phyloP scores from a whole-genome alignment of 1,140 invertebrate genomes.

The Mya arenaria region DNA sequence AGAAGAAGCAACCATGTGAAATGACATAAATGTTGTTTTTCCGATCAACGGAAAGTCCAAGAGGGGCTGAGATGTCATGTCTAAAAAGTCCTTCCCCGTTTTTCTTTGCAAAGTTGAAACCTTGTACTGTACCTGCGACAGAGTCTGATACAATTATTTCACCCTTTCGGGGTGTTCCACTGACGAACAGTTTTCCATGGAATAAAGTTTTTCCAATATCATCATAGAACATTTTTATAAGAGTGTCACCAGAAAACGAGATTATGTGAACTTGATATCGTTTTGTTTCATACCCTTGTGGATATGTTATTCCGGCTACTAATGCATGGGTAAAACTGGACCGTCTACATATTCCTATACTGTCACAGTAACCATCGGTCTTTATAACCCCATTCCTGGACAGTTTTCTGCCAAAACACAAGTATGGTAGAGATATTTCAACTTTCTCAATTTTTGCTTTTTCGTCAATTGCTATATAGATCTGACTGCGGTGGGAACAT shows the following conservation, averaged over 20 bases:
- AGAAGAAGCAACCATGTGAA: conserved; percentile 35
- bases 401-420: conserved; percentile 29
- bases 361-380: conserved; percentile 45
- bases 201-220: conserved; percentile 24
- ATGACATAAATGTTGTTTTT: conserved; percentile 44
- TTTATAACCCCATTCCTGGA: neutral
- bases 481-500: neutral
- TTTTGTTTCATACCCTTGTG: conserved; percentile 13
- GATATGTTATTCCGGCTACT: conserved; percentile 19
- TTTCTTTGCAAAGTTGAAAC: conserved; percentile 22
- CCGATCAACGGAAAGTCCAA: conserved; percentile 31
- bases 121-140: neutral
- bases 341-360: conserved; percentile 20
- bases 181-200: conserved; percentile 36
- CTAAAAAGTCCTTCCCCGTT: conserved; percentile 19
- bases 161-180: neutral
- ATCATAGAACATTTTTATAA: conserved; percentile 30
- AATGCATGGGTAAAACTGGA: conserved; percentile 17
- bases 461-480: conserved; percentile 27
- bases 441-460: conserved; percentile 13
- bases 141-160: conserved; percentile 37
- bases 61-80: neutral
- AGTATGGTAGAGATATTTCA: neutral
- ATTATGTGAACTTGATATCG: conserved; percentile 37
- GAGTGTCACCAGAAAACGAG: conserved; percentile 5